Base-by-base conservation (phyloP, 2,888 invertebrate species). In the Geophilus truncorum region DNA sequence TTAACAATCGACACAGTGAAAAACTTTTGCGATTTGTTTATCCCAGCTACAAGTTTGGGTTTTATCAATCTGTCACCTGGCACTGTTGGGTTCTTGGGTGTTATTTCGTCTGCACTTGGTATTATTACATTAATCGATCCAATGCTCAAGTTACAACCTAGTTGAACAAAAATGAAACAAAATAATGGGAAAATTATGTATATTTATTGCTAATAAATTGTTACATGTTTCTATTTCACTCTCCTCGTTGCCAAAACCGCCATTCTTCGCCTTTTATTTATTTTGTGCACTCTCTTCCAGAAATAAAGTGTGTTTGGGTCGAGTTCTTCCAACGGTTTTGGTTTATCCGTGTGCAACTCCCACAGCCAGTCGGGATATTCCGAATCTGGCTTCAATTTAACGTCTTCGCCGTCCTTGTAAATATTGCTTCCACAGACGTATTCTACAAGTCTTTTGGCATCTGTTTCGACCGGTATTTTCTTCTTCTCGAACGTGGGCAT, bases 311-410 rank as follows among this genome's bases (percentile, higher is more conserved):
- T 90, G 84, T 91, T 89, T 3, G 93, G 93, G 86, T 95, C 94
- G 81, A 96, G 85, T 84, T 94, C 93, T 81, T 92, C 91, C 0
- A 96, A 86, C 0, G 90, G 89, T 5, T 90, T 89, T 5, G 92
- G 89, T 2, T 82, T 83, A 87, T 92, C 93, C 18, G 90, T 90
- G 84, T 91, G 88, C 15, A 97, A 85, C 1, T 85, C 88, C 97
- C 96, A 97, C 82, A 98, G 88, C 97, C 97, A 98, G 0, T 92
- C 92, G 0, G 97, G 98, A 88, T 98, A 98, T 86, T 96, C 94
- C 25, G 89, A 89, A 85, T 94, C 93, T 0, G 92, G 90, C 86
- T 92, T 92, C 21, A 89, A 82, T 83, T 93, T 90, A 0, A 96
- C 89, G 85, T 97, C 96, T 86, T 94, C 91, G 0, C 95, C 89